Percentiles rank a stretch among this genome's conserved stretches.
phyloP scores from a whole-genome alignment of 1,140 invertebrate genomes.

The Drosophila insularis region DNA sequence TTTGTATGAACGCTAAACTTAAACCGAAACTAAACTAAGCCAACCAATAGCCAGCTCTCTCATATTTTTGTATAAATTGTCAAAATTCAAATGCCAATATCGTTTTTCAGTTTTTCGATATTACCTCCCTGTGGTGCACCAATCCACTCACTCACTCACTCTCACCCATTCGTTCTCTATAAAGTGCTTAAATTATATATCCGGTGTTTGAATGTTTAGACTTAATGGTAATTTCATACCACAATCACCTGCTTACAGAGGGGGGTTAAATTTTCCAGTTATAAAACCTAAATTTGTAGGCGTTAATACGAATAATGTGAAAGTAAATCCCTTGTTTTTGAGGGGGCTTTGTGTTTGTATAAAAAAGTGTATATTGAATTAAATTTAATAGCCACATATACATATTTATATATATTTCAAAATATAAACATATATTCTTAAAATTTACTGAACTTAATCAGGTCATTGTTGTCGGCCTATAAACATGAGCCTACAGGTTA shows the following conservation, averaged over 20 bases:
- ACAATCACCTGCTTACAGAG: constrained; percentile 14
- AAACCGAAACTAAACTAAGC: constrained; percentile 41
- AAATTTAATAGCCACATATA: no score
- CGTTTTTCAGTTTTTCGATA: constrained; percentile 59
- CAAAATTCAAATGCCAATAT: constrained; percentile 61
- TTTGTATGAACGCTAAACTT: constrained; percentile 44
- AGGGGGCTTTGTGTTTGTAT: not conserved
- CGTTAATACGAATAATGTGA: constrained; percentile 7
- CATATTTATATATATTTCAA: no score
- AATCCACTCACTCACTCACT: constrained; percentile 6
- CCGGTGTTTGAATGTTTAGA: constrained; percentile 35
- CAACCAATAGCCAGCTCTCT: constrained; percentile 10
- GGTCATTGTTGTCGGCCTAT: no score
- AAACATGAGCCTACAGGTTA: no score
- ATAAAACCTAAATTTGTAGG: constrained; percentile 1
- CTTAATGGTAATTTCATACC: constrained; percentile 34
- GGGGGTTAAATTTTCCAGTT: constrained; percentile 1
- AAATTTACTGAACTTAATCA: no score
- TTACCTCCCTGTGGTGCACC: constrained; percentile 57
- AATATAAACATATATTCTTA: no score
- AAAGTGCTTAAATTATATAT: constrained; percentile 75
- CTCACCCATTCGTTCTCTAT: constrained; percentile 35
- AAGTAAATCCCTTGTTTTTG: not conserved
- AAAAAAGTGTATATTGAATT: not conserved
- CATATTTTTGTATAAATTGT: constrained; percentile 20